Conservation (phyloP, 2,113 vertebrate genomes). For the Corydoras sp. region DNA sequence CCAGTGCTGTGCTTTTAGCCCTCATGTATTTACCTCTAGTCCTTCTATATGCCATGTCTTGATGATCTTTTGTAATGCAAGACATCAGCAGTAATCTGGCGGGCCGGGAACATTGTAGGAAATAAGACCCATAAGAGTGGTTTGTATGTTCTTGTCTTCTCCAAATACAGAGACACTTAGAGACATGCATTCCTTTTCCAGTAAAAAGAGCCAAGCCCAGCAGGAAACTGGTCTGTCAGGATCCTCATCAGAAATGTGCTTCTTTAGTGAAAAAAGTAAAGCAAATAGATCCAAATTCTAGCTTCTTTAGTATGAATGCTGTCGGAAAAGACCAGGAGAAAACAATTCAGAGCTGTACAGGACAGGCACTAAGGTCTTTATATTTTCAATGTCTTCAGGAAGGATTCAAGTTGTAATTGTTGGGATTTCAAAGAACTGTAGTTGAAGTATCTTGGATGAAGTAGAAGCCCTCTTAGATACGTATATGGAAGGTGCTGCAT, state of each 20-base stretch:
- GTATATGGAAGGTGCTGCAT: constrained; percentile 93
- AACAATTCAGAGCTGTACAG: constrained; percentile 22
- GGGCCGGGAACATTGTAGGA: constrained; percentile 40
- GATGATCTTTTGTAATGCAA: constrained; percentile 4
- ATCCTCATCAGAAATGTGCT: constrained; percentile 36
- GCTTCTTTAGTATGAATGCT: constrained; percentile 1
- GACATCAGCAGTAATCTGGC: constrained; percentile 20
- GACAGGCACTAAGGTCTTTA: constrained; percentile 43
- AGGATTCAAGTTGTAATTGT: constrained; percentile 32
- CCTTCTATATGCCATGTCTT: constrained; percentile 1
- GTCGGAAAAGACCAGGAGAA: constrained; percentile 19
- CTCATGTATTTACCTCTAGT: constrained; percentile 23
- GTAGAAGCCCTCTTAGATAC: constrained; percentile 75
- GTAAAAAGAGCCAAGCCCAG: too few relatives aligned
- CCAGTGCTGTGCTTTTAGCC: constrained; percentile 56
- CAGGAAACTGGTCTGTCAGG: background rate
- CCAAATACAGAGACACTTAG: background rate
- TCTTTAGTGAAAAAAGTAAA: constrained; percentile 36
- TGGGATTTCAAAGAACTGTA: constrained; percentile 21
- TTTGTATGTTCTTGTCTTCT: background rate
- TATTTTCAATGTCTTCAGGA: constrained; percentile 24
- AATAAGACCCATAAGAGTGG: constrained; percentile 12
- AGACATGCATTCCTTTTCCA: too few relatives aligned
- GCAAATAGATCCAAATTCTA: constrained; percentile 35
- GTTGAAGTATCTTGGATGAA: constrained; percentile 27